phyloP scores from a whole-genome alignment of 64 coral and sea anemone species.

The Orbicella faveolata region DNA sequence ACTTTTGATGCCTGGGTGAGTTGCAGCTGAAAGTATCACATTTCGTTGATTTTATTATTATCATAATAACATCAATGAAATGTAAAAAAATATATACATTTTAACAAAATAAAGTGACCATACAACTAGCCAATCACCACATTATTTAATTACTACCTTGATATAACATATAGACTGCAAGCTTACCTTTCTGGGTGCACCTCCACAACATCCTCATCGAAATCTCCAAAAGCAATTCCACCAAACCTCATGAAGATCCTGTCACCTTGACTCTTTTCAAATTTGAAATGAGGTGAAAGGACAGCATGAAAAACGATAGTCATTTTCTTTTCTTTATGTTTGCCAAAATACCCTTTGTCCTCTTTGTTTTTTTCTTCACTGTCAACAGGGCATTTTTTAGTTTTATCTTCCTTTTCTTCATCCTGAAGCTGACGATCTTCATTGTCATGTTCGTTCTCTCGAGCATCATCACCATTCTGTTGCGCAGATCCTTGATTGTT shows the following conservation, averaged over 20 bases:
- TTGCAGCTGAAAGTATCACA: no score
- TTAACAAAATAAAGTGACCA: no score
- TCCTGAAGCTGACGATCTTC: not conserved
- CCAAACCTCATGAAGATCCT: conserved; percentile 39
- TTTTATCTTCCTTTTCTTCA: not conserved
- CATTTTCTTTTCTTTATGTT: not conserved
- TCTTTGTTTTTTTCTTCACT: not conserved
- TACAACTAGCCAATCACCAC: not conserved
- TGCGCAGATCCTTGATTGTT: no score
- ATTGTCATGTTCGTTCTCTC: not conserved
- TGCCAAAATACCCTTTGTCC: not conserved
- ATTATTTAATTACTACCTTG: not conserved
- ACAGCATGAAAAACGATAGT: conserved; percentile 52
- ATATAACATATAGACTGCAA: not conserved
- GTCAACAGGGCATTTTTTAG: not conserved
- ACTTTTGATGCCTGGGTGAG: no score
- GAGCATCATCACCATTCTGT: no score
- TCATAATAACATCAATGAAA: no score
- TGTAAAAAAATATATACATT: no score
- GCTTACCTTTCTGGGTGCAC: conserved; percentile 43
- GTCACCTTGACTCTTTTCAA: conserved; percentile 22
- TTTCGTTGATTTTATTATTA: no score
- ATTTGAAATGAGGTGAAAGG: conserved; percentile 50
- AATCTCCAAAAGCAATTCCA: conserved; percentile 9
- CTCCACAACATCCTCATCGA: conserved; percentile 6